Conservation (phyloP, 2,113 vertebrate genomes). For the Bufo bufo region DNA sequence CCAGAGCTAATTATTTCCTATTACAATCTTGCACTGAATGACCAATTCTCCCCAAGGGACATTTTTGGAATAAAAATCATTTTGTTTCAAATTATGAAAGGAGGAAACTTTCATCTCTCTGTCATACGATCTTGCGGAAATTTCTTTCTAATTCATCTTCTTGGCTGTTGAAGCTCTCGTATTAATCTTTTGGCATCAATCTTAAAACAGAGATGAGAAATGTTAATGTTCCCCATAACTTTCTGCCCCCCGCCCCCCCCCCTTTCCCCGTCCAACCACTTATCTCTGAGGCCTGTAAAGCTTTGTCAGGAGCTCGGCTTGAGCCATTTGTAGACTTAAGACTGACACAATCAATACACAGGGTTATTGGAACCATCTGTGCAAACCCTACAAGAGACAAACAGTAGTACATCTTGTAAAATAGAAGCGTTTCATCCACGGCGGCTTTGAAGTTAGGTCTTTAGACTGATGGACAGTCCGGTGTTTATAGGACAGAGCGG, state of each 20-base stretch:
- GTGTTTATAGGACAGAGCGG: neutral
- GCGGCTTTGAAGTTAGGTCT: conserved; percentile 39
- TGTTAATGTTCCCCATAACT: conserved; percentile 31
- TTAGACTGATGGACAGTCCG: neutral
- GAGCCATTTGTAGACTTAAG: conserved; percentile 36
- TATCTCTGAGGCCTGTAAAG: conserved; percentile 15
- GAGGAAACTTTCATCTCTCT: neutral
- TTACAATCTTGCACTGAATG: neutral
- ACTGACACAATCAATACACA: conserved; percentile 45
- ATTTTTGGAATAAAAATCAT: neutral
- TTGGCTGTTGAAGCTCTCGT: neutral
- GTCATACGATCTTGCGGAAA: neutral
- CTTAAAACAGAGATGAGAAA: conserved; percentile 14
- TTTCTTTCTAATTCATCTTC: conserved; percentile 19
- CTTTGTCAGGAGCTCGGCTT: neutral
- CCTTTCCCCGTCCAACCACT: neutral
- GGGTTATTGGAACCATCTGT: conserved; percentile 54
- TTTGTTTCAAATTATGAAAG: neutral
- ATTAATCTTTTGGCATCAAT: conserved; percentile 8
- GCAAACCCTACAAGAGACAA: neutral
- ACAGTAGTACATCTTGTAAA: conserved; percentile 51
- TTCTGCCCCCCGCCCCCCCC: neutral
- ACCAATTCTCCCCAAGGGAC: neutral
- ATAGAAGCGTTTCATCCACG: conserved; percentile 22
- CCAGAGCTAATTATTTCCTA: neutral